Conservation (phyloP, 2,113 vertebrate species). For the Gorsachius goisagi region DNA sequence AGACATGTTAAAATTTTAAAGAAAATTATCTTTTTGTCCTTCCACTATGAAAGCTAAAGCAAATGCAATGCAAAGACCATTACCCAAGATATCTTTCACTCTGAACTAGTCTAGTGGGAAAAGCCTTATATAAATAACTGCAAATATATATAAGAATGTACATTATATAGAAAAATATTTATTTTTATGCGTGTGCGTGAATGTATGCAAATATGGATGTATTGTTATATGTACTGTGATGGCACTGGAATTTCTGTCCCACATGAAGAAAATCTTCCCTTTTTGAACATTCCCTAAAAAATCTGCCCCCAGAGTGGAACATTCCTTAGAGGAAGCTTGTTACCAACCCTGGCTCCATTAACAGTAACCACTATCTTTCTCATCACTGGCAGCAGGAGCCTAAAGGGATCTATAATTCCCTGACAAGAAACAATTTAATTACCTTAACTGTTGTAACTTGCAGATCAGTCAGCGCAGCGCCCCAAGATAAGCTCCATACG, state of each 20-base stretch:
- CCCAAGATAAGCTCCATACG: not conserved
- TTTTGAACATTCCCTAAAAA: not conserved
- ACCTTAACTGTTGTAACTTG: not conserved
- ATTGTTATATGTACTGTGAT: not conserved
- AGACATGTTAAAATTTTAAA: not conserved
- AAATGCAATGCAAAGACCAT: not conserved
- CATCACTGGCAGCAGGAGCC: not conserved
- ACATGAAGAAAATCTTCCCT: not conserved
- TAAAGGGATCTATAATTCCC: not conserved
- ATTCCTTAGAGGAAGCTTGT: not conserved
- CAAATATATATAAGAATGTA: not conserved
- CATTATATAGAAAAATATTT: not conserved
- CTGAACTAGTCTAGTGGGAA: not conserved
- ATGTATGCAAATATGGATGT: not conserved
- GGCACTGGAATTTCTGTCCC: not conserved
- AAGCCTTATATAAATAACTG: not conserved
- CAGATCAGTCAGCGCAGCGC: not conserved
- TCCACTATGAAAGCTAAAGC: not conserved
- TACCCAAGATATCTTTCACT: not conserved
- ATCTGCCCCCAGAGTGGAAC: not conserved
- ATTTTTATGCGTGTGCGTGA: not conserved
- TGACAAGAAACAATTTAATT: constrained; percentile 7
- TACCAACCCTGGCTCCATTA: not conserved
- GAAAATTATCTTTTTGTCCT: not conserved
- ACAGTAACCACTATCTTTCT: not conserved